Base-by-base conservation (phyloP, 2,888 invertebrate genomes). In the Melanostoma mellinum region DNA sequence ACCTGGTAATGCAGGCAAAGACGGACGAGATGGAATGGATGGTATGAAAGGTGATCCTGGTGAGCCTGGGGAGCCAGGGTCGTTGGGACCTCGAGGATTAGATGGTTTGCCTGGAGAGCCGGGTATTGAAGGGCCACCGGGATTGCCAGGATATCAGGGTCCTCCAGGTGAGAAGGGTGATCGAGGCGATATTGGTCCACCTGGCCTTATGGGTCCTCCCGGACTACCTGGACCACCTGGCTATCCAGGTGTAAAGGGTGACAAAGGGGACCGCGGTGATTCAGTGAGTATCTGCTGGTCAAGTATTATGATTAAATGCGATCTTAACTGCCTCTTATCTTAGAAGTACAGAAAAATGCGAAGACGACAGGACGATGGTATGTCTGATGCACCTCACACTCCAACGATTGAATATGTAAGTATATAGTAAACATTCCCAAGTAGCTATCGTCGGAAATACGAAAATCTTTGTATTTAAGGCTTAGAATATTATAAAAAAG, bases 131-230 rank as follows among this genome's bases (percentile, higher is more conserved):
- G 97, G 97, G 73, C 97, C 97, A 9, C 97, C 97, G 35, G 97
- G 97, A 5, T 73, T 91, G 86, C 91, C 91, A 93, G 97, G 97
- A 60, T 94, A 94, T 88, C 93, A 94, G 87, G 98, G 98, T 30
- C 95, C 96, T 4, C 97, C 97, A 88, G 98, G 98, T 58, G 96
- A 95, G 86, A 96, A 96, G 89, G 97, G 97, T 71, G 90, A 90
- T 87, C 89, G 91, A 6, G 97, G 98, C 6, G 97, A 97, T 89
- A 97, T 97, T 90, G 98, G 98, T 55, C 97, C 97, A 6, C 97
- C 98, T 8, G 98, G 98, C 79, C 93, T 97, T 88, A 96, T 98
- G 95, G 98, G 98, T 86, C 97, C 98, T 40, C 98, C 98, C 10
- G 98, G 97, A 32, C 90, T 95, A 86, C 95, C 95, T 6, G 95